phyloP scores from a whole-genome alignment of 2,888 invertebrate genomes.

The Phaedon cochleariae region DNA sequence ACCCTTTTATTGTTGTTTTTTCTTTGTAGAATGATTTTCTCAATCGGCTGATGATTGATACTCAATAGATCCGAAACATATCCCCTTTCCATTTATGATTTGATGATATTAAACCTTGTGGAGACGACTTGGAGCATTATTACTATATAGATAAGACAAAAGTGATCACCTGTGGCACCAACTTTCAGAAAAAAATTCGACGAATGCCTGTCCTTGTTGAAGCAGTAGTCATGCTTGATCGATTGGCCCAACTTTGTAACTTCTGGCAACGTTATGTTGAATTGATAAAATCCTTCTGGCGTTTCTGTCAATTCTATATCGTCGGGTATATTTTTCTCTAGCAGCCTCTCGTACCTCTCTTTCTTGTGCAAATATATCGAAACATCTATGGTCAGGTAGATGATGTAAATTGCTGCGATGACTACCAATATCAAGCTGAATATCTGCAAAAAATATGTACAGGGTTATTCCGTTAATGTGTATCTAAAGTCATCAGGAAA shows the following conservation, averaged over 20 bases:
- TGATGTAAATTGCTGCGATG: slow-evolving; percentile 69
- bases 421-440: slow-evolving; percentile 70
- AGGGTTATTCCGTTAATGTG: not conserved
- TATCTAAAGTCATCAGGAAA: too few species aligned
- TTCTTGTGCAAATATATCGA: slow-evolving; percentile 66
- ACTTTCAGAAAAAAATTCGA: slow-evolving; percentile 79
- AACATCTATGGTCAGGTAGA: slow-evolving; percentile 71
- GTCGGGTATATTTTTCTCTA: slow-evolving; percentile 45
- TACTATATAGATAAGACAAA: not conserved
- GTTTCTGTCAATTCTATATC: slow-evolving; percentile 50
- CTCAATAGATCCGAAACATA: too few species aligned
- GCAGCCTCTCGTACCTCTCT: slow-evolving; percentile 54
- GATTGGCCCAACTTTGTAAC: slow-evolving; percentile 57
- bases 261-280: slow-evolving; percentile 59
- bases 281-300: slow-evolving; percentile 50
- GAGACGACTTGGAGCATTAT: too few species aligned
- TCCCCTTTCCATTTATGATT: too few species aligned
- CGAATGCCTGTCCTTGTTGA: slow-evolving; percentile 74
- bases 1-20: too few species aligned
- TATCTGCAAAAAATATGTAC: slow-evolving; percentile 60
- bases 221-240: slow-evolving; percentile 69
- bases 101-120: too few species aligned
- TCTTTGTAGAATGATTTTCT: too few species aligned
- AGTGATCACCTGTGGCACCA: slow-evolving; percentile 73
- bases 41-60: too few species aligned